These are phyloP conservation scores for Emmelina monodactyla DNA, from an alignment of 2,888 invertebrate genomes.

Conservation along the genomic window DNA sequence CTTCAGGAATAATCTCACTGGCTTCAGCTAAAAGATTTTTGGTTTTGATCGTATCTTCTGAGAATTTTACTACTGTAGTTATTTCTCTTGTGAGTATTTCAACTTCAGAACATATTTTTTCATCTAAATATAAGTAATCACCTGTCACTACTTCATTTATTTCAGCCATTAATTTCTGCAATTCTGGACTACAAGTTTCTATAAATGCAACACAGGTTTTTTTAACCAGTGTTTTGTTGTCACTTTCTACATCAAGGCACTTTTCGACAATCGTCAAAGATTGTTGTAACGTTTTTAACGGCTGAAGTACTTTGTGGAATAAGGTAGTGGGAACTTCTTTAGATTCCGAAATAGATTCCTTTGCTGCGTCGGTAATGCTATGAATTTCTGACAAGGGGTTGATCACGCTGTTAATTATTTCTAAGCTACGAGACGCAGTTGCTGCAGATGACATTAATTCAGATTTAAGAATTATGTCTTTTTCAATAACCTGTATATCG, in stretches of 20 bases:
- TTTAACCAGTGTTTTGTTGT: conserved; percentile 72
- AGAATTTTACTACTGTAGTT: conserved; percentile 52
- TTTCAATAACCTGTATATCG: conserved; percentile 68
- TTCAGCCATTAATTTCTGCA: conserved; percentile 62
- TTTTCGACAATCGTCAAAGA: conserved; percentile 72
- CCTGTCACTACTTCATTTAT: conserved; percentile 43
- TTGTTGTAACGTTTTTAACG: conserved; percentile 70
- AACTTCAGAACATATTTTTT: conserved; percentile 44
- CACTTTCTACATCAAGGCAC: conserved; percentile 72
- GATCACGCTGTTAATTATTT: conserved; percentile 68
- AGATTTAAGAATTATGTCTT: conserved; percentile 71
- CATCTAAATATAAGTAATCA: conserved; percentile 46
- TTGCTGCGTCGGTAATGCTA: conserved; percentile 63
- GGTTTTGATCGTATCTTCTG: conserved; percentile 61
- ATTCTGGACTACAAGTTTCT: conserved; percentile 64
- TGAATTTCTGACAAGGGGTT: conserved; percentile 71
- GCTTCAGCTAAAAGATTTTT: conserved; percentile 38
- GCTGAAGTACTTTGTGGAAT: conserved; percentile 63
- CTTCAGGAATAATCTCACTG: conserved; percentile 34
- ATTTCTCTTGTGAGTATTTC: conserved; percentile 56
- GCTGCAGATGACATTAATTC: conserved; percentile 72
- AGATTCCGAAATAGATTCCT: conserved; percentile 41
- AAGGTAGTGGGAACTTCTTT: conserved; percentile 54
- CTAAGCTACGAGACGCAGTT: conserved; percentile 71
- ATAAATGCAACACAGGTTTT: conserved; percentile 73